Evolutionary conservation across 1,140 invertebrate species (phyloP), one percentile per base, ranked within the genome.

Genomic region (Bombus pyrosoma): DNA sequence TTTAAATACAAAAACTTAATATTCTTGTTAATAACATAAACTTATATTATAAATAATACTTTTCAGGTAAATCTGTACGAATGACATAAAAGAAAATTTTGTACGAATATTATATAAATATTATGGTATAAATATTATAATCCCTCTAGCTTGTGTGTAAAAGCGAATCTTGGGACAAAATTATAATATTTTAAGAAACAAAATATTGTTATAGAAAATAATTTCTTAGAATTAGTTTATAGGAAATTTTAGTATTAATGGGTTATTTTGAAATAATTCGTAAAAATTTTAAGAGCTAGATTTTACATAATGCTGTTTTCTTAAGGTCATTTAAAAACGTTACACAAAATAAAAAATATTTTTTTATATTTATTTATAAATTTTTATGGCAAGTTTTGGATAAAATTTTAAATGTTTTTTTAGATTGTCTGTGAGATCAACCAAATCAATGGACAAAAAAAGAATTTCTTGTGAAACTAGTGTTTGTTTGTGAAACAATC

Each of bases 381-480:
- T 64, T 32, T 64, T 53, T 37, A 83, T 47, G 32, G 68, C 74
- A 28, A 90, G 81, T 74, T 94, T 94, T 13, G 93, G 93, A 43
- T 89, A 88, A 37, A 96, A 96, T 93, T 99, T 99, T 62, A 99
- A 95, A 96, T 99, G 98, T 92, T 99, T 98, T 81, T 98, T 95
- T 28, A 99, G 95, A 92, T 98, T 98, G 96, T 99, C 98, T 0
- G 99, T 99, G 1, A 99, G 95, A 1, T 98, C 99, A 81, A 99
- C 99, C 34, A 99, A 96, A 90, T 99, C 99, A 94, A 99, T 99
- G 1, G 98, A 98, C 15, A 1, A 99, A 99, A 93, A 99, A 99
- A 95, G 99, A 99, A 93, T 99, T 99, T 72, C 99, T 99, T 1
- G 99, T 98, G 96, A 99, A 99, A 92, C 99, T 96, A 0, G 99